phyloP scores from a whole-genome alignment of 92 coral and sea anemone species.

The Phenganax marumi region DNA sequence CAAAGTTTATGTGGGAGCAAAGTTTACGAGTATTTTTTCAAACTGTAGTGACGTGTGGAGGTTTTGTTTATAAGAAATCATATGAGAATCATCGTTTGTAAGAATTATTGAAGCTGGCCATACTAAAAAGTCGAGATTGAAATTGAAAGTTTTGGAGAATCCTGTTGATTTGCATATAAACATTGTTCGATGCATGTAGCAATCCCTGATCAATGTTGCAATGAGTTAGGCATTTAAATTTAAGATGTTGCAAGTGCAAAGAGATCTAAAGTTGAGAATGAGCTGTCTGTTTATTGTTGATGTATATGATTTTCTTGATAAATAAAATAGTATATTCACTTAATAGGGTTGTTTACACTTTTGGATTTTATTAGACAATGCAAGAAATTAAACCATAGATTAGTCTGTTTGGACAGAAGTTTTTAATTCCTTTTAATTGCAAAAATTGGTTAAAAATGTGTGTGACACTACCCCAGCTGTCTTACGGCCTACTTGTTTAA shows the following conservation, averaged over 20 bases:
- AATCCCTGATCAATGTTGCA: conserved; percentile 14
- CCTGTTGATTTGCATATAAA: conserved; percentile 7
- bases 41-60: not conserved
- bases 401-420: too few relatives aligned
- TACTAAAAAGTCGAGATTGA: not conserved
- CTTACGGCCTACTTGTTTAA: too few relatives aligned
- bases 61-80: not conserved
- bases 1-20: not conserved
- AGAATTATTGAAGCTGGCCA: not conserved
- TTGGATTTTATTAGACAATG: too few relatives aligned
- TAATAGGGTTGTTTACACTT: too few relatives aligned
- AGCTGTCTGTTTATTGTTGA: too few relatives aligned
- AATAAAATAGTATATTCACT: too few relatives aligned
- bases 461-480: too few relatives aligned
- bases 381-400: too few relatives aligned
- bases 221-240: not conserved
- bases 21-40: not conserved
- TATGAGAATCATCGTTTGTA: not conserved
- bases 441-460: too few relatives aligned
- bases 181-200: conserved; percentile 13
- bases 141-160: not conserved
- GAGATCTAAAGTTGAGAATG: too few relatives aligned
- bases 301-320: too few relatives aligned
- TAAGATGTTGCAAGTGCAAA: not conserved
- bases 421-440: too few relatives aligned